phyloP scores from a whole-genome alignment of 1,140 invertebrate genomes.

The Chionoecetes opilio region DNA sequence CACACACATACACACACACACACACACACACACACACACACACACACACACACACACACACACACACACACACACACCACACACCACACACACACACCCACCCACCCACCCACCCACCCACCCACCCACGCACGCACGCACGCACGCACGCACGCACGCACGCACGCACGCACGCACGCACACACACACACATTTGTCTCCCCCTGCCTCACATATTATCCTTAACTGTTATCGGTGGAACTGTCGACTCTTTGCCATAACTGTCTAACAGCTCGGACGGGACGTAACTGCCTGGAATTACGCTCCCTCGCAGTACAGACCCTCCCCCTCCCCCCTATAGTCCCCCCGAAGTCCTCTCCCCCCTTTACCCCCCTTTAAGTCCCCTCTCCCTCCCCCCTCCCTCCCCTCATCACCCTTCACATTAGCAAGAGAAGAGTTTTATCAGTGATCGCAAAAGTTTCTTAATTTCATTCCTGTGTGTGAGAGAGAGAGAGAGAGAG shows the following conservation, averaged over 20 bases:
- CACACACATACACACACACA: no score
- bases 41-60: slow-evolving; percentile 8
- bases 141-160: no score
- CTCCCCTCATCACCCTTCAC: not conserved
- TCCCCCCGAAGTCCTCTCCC: not conserved
- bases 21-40: not conserved
- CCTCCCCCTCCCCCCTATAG: not conserved
- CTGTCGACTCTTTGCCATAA: not conserved
- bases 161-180: not conserved
- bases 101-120: no score
- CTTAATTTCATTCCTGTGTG: not conserved
- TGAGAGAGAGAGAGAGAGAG: slow-evolving; percentile 25
- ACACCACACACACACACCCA: not conserved
- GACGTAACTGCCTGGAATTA: not conserved
- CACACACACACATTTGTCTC: not conserved
- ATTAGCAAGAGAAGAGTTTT: not conserved
- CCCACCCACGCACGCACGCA: no score
- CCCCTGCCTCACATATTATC: not conserved
- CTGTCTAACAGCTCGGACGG: not conserved
- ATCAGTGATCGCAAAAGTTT: slow-evolving; percentile 19
- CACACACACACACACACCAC: not conserved
- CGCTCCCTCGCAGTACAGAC: not conserved
- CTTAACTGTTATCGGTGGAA: slow-evolving; percentile 11
- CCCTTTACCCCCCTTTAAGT: not conserved
- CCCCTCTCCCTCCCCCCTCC: not conserved